Evolutionary conservation across 2,797 vertebrate genomes (phyloP).

Genomic region (Spinibarbus caldwelli): DNA sequence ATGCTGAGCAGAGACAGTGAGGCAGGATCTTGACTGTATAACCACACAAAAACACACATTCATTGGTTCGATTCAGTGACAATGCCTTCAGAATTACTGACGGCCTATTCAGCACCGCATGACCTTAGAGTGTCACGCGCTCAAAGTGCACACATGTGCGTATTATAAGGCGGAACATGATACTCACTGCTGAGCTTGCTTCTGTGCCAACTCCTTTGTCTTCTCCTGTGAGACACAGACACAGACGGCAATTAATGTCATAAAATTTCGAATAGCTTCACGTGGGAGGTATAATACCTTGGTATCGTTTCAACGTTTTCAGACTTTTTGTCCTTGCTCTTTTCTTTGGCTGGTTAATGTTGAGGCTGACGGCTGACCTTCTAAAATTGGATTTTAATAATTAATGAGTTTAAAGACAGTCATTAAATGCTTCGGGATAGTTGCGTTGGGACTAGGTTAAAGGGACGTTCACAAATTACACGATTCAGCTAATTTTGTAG

Average conservation of each 20-base stretch:
- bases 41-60: constrained; percentile 40
- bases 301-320: not conserved
- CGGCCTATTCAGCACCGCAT: constrained; percentile 14
- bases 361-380: constrained; percentile 47
- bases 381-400: constrained; percentile 63
- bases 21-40: constrained; percentile 86
- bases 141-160: constrained; percentile 23
- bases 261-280: constrained; percentile 73
- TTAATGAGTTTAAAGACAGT: constrained; percentile 51
- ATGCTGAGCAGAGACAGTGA: constrained; percentile 83
- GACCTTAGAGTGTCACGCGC: constrained; percentile 26
- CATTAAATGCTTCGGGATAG: constrained; percentile 45
- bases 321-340: constrained; percentile 1
- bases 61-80: not conserved
- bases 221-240: constrained; percentile 83
- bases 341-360: constrained; percentile 40
- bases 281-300: constrained; percentile 59
- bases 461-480: constrained; percentile 29
- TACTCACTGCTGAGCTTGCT: constrained; percentile 97
- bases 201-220: constrained; percentile 94
- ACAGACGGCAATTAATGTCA: constrained; percentile 70
- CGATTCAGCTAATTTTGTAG: constrained; percentile 1
- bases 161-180: constrained; percentile 68
- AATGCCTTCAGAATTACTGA: not conserved
- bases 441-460: constrained; percentile 8